These are phyloP conservation scores for Leucophenga maculata DNA, from an alignment of 2,888 invertebrate genomes.

Conservation along the genomic window DNA sequence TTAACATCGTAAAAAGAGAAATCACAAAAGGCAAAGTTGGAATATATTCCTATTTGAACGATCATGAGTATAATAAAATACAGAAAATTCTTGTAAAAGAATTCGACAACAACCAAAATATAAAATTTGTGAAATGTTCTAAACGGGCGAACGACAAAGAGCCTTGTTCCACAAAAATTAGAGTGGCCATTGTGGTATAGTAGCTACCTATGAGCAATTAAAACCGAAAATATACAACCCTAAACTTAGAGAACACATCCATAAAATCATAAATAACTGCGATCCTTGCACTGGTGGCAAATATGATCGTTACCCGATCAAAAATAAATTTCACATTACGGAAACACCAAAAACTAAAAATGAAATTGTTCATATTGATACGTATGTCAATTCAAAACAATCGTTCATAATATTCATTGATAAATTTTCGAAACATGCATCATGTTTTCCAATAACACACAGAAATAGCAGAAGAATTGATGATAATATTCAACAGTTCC, in stretches of 20 bases:
- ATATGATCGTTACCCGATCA: no score
- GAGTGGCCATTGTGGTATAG: no score
- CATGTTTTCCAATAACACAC: neutral
- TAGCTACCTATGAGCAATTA: neutral
- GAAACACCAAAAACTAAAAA: no score
- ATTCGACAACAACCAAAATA: neutral
- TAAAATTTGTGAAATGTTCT: constrained; percentile 36
- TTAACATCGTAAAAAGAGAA: constrained; percentile 18
- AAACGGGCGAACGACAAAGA: constrained; percentile 36
- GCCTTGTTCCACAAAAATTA: constrained; percentile 3
- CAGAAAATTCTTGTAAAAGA: constrained; percentile 31
- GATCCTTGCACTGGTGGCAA: no score
- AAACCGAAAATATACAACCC: constrained; percentile 38
- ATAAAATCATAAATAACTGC: no score
- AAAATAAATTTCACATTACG: no score
- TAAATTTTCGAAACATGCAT: neutral
- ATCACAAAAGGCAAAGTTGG: constrained; percentile 28
- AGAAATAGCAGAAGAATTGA: neutral
- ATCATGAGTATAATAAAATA: constrained; percentile 33
- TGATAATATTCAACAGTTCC: constrained; percentile 2
- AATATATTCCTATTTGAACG: constrained; percentile 32
- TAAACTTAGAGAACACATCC: constrained; percentile 2
- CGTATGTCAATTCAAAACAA: neutral
- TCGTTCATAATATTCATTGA: neutral
- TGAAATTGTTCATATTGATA: no score